Base-by-base conservation (phyloP, 2,888 invertebrate species). In the Leptura quadrifasciata region DNA sequence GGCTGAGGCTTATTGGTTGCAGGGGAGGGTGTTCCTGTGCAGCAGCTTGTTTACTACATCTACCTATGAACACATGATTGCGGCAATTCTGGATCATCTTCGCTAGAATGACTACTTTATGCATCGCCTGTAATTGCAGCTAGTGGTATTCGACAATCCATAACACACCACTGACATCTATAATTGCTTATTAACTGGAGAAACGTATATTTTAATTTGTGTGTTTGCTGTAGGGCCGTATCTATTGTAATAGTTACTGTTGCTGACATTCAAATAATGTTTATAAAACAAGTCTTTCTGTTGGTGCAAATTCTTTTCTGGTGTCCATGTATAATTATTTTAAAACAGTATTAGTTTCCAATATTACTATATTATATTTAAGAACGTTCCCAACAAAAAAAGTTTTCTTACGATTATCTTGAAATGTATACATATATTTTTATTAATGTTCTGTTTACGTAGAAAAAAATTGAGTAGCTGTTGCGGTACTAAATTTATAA, bases 1-100 rank as follows among this genome's bases (percentile, higher is more conserved):
- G 15, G 31, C 21, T 60, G 57, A 39, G 57, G 71, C 52, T 60
- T 60, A 61, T 71, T 27, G 24, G 71, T 21, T 24, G 55, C 68
- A 58, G 70, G 72, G 72, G 80, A 75, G 85, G 84, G 83, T 83
- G 86, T 87, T 83, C 83, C 86, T 82, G 85, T 87, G 87, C 87
- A 88, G 87, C 88, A 87, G 87, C 88, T 87, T 87, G 87, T 88
- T 88, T 87, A 84, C 82, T 81, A 83, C 84, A 85, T 85, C 85
- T 86, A 86, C 83, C 84, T 84, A 83, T 83, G 82, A 83, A 84
- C 82, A 82, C 83, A 83, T 84, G 84, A 84, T 82, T 84, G 82
- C 79, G 80, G 82, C 84, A 84, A 84, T 84, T 84, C 81, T 83
- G 81, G 83, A 84, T 85, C 82, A 82, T 81, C 81, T 82, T 81